Evolutionary conservation across 2,113 vertebrate genomes (phyloP).

Genomic region (Forbesichthys agassizii): DNA sequence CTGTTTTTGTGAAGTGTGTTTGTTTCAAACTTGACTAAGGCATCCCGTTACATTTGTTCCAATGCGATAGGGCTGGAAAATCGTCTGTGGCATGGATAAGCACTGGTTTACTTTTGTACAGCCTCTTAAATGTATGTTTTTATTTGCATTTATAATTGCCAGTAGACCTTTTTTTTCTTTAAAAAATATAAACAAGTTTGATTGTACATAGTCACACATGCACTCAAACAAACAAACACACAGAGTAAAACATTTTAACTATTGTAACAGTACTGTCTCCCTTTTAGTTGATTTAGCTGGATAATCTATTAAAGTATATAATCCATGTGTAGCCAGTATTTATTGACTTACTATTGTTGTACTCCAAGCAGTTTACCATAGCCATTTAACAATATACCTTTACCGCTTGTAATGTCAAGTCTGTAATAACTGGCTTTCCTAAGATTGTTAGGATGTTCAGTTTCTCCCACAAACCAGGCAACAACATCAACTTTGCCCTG

Average conservation of each 20-base stretch:
- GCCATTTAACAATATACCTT: conserved; percentile 18
- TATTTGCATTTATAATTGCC: too few relatives aligned
- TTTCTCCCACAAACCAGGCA: conserved; percentile 16
- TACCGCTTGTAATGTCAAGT: background rate
- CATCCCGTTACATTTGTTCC: too few relatives aligned
- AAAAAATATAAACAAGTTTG: background rate
- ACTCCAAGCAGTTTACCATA: conserved; percentile 16
- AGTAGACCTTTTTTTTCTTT: too few relatives aligned
- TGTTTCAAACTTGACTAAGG: background rate
- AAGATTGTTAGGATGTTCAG: conserved; percentile 34
- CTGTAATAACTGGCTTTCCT: conserved; percentile 9
- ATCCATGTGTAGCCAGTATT: conserved; percentile 8
- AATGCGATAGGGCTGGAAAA: too few relatives aligned
- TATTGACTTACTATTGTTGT: conserved; percentile 13
- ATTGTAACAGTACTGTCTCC: background rate
- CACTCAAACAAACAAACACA: background rate
- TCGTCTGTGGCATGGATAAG: too few relatives aligned
- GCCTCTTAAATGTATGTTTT: too few relatives aligned
- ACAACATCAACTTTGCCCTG: conserved; percentile 38
- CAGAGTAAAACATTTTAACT: background rate
- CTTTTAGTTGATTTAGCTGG: background rate
- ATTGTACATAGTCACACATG: background rate
- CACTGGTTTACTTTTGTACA: too few relatives aligned
- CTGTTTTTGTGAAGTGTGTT: background rate
- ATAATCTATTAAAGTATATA: conserved; percentile 12